phyloP scores from a whole-genome alignment of 2,888 invertebrate genomes.

The Chrysopilus asiliformis region DNA sequence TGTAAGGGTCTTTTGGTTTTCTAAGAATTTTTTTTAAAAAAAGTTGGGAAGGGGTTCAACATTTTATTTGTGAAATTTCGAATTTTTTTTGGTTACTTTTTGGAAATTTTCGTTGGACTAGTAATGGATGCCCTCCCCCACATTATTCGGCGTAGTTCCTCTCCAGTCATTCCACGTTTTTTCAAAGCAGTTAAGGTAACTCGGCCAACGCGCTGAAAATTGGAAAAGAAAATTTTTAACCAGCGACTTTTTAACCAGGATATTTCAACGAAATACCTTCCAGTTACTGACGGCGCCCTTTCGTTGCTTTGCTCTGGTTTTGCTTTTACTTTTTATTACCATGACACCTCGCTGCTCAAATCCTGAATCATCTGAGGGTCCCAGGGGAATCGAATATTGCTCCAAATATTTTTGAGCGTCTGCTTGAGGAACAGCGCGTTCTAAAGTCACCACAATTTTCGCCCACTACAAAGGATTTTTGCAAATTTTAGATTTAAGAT shows the following conservation, averaged over 20 bases:
- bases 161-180: conserved; percentile 72
- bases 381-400: conserved; percentile 88
- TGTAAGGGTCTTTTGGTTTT: conserved; percentile 32
- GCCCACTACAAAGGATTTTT: conserved; percentile 64
- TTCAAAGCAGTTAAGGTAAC: conserved; percentile 73
- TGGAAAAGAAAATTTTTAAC: neutral
- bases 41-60: neutral
- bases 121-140: conserved; percentile 84
- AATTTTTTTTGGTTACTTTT: conserved; percentile 35
- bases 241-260: conserved; percentile 10
- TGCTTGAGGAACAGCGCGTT: conserved; percentile 80
- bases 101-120: conserved; percentile 61
- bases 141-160: conserved; percentile 74
- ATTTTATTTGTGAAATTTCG: conserved; percentile 2
- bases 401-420: conserved; percentile 84
- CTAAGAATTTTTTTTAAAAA: conserved; percentile 7
- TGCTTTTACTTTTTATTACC: conserved; percentile 95
- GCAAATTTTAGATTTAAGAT: neutral
- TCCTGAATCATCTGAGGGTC: conserved; percentile 68
- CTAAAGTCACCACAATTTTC: conserved; percentile 92
- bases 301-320: conserved; percentile 89
- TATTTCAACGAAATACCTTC: conserved; percentile 54
- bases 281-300: conserved; percentile 94
- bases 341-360: conserved; percentile 87
- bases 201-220: conserved; percentile 58